Evolutionary conservation across 2,797 vertebrate species (phyloP).

Genomic region (Carcharodon carcharias): DNA sequence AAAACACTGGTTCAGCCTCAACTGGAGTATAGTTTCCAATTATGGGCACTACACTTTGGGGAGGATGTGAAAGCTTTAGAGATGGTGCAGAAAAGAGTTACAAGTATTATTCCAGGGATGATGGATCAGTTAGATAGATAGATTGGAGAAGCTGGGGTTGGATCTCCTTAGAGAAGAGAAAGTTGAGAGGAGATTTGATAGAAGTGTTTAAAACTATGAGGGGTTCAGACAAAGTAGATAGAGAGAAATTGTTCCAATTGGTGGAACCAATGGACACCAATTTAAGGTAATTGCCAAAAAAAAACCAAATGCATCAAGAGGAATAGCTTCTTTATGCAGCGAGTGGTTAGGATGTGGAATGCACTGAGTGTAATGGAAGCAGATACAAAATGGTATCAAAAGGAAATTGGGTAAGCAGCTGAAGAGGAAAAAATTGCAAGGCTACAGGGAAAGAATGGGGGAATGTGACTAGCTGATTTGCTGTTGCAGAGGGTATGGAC

Average conservation of each 20-base stretch:
- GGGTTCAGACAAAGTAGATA: background rate
- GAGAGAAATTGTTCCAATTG: background rate
- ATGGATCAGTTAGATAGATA: background rate
- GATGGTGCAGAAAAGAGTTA: background rate
- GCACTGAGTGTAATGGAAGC: background rate
- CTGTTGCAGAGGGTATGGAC: background rate
- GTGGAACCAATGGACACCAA: background rate
- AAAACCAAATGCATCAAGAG: background rate
- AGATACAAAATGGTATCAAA: background rate
- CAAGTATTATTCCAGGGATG: background rate
- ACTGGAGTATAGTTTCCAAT: background rate
- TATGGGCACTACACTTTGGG: background rate
- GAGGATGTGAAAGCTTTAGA: background rate
- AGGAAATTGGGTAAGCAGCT: background rate
- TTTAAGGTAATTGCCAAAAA: background rate
- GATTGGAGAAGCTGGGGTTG: background rate
- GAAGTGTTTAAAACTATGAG: background rate
- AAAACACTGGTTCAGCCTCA: background rate
- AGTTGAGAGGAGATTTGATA: background rate
- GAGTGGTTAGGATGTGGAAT: background rate
- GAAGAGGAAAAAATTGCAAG: background rate
- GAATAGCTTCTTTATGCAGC: background rate
- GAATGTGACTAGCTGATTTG: background rate
- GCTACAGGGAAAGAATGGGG: background rate
- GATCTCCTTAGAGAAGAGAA: background rate